Base-by-base conservation (phyloP, 2,797 vertebrate genomes). In the Ambastaia sidthimunki region DNA sequence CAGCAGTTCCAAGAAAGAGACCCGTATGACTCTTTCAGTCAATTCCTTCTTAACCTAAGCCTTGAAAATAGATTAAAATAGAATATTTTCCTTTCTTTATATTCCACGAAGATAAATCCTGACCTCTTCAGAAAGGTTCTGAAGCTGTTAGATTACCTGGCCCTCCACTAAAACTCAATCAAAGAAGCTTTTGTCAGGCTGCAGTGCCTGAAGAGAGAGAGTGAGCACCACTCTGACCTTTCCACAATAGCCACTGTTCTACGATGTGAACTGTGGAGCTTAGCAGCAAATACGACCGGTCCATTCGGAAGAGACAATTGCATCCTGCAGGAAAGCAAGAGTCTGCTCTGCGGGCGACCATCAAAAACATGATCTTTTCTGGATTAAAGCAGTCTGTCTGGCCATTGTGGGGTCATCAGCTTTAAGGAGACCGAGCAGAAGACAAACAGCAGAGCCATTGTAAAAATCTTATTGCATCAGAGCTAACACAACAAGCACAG, bases 111-210 rank as follows among this genome's bases (percentile, higher is more conserved):
- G 73, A 86, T 83, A 76, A 85, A 84, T 78, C 78, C 84, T 82
- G 74, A 86, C 81, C 85, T 81, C 82, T 66, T 74, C 72, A 71
- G 72, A 84, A 81, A 82, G 78, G 81, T 70, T 84, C 60, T 62
- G 19, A 75, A 76, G 85, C 80, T 79, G 76, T 80, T 70, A 85
- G 86, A 85, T 82, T 81, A 84, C 83, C 82, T 84, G 34, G 83
- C 76, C 80, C 66, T 52, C 66, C 47, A 57, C 80, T 86, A 83
- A 86, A 86, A 86, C 84, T 81, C 81, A 87, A 87, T 86, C 85
- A 86, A 79, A 74, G 48, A 41, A 60, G 85, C 86, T 85, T 89
- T 89, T 87, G 87, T 85, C 78, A 74, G 80, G 68, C 73, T 79
- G 66, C 21, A 81, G 74, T 72, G 81, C 76, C 81, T 72, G 76